Conservation (phyloP, 2,113 vertebrate genomes). For the Taxidea taxus region DNA sequence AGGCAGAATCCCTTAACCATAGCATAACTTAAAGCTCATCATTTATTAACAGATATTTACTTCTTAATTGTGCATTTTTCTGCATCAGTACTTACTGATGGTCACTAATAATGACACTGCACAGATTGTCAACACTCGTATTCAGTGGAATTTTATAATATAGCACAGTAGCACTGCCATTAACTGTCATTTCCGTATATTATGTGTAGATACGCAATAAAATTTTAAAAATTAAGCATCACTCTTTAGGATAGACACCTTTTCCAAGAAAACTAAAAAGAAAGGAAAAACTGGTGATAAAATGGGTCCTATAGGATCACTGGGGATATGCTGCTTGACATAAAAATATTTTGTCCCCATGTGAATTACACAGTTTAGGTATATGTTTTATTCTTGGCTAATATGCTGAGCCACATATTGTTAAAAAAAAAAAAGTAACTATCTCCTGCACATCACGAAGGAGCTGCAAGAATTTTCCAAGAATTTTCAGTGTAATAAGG, state of each 20-base stretch:
- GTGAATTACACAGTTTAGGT: not conserved
- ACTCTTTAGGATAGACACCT: not conserved
- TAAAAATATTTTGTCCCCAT: not conserved
- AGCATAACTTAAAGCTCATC: not conserved
- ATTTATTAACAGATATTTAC: not conserved
- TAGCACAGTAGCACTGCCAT: not conserved
- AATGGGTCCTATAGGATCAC: not conserved
- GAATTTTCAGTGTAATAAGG: not conserved
- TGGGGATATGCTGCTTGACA: not conserved
- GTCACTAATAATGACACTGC: not conserved
- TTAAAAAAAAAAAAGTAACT: not conserved
- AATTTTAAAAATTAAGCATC: not conserved
- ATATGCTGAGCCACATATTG: not conserved
- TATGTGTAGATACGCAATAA: not conserved
- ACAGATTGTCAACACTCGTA: not conserved
- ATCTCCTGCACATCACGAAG: not conserved
- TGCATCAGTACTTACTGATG: not conserved
- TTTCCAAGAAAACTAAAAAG: not conserved
- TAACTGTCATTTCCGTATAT: not conserved
- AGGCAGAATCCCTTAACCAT: not conserved
- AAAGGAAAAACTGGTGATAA: not conserved
- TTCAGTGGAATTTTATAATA: not conserved
- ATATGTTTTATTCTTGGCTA: not conserved
- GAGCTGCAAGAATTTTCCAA: not conserved
- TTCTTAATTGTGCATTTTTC: not conserved